Evolutionary conservation across 2,113 vertebrate species (phyloP).

Genomic region (Serinus canaria): DNA sequence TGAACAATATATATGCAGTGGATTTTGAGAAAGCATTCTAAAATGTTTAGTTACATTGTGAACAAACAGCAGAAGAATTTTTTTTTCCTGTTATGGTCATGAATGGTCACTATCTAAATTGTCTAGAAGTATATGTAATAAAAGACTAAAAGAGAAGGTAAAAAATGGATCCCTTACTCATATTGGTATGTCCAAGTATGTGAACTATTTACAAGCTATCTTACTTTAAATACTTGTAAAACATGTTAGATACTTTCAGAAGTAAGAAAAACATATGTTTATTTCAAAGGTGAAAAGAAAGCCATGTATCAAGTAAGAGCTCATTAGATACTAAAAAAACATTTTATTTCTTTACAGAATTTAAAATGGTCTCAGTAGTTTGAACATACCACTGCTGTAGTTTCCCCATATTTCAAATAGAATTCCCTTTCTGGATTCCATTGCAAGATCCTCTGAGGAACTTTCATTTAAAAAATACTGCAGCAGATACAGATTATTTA

Average conservation of each 20-base stretch:
- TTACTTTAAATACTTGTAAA: not conserved
- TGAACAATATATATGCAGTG: not conserved
- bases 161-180: not conserved
- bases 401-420: not conserved
- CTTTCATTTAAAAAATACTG: not conserved
- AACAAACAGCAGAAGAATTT: not conserved
- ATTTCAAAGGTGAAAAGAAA: conserved; percentile 2
- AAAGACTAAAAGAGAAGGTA: not conserved
- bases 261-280: not conserved
- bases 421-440: not conserved
- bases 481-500: not conserved
- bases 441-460: not conserved
- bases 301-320: not conserved
- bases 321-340: not conserved
- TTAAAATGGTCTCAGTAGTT: not conserved
- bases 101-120: not conserved
- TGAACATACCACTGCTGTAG: not conserved
- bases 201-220: not conserved
- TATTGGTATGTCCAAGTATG: not conserved
- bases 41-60: not conserved
- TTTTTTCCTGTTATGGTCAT: not conserved
- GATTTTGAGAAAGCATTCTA: not conserved
- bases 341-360: not conserved
- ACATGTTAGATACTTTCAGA: not conserved
- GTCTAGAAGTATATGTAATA: not conserved